A percentile compares a stretch with the other conserved stretches of the same genome.
These are phyloP conservation scores for Natrix natrix DNA, from an alignment of 2,797 vertebrate genomes.

Conservation along the genomic window DNA sequence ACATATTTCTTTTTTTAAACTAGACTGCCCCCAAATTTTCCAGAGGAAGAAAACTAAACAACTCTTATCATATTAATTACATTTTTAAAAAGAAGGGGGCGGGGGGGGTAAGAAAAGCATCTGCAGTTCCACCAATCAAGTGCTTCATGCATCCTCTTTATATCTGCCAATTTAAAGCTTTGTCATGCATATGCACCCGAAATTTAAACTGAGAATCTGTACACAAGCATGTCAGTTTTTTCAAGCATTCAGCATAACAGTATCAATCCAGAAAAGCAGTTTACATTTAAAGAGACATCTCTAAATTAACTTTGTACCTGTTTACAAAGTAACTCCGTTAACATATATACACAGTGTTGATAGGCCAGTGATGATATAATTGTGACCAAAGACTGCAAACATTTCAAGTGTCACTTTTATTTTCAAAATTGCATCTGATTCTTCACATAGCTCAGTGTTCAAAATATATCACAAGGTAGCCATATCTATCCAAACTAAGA, in stretches of 20 bases:
- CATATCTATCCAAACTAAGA: neutral
- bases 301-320: neutral
- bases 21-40: neutral
- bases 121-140: neutral
- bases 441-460: neutral
- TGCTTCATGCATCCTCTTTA: neutral
- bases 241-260: neutral
- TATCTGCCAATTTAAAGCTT: neutral
- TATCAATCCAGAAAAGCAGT: neutral
- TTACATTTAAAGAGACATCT: fast-evolving
- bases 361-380: neutral
- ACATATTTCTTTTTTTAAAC: neutral
- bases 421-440: neutral
- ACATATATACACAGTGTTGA: neutral
- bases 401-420: neutral
- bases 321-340: neutral
- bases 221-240: neutral
- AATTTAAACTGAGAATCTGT: neutral
- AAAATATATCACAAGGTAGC: neutral
- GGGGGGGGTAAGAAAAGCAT: too few species aligned
- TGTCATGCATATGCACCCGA: neutral
- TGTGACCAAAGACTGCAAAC: neutral
- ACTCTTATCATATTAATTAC: neutral
- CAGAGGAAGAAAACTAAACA: neutral
- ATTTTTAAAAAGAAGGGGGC: neutral